Evolutionary conservation across 64 coral and sea anemone genomes (phyloP).

Genomic region (Montipora capricornis): DNA sequence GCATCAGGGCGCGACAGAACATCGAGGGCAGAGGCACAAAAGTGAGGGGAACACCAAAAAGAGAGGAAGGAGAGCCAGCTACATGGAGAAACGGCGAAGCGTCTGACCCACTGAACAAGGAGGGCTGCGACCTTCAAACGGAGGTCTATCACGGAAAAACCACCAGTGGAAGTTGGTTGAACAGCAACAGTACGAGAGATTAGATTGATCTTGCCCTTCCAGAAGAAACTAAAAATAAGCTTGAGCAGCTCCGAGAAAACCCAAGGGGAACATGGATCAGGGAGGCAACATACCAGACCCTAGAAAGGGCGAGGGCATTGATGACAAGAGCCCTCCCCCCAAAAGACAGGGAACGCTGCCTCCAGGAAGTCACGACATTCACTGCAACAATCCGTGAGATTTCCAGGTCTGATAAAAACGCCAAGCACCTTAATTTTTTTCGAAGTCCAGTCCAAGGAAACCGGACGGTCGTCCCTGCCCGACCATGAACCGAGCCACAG

Average conservation of each 20-base stretch:
- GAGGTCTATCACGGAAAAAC: neutral
- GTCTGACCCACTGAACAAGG: conserved; percentile 13
- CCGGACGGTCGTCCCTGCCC: no score
- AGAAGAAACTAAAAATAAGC: neutral
- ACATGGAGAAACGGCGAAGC: neutral
- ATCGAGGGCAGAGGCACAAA: neutral
- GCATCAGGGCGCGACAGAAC: neutral
- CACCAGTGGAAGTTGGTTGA: conserved; percentile 1
- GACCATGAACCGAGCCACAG: no score
- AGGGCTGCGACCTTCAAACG: neutral
- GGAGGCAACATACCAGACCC: no score
- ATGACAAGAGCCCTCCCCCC: no score
- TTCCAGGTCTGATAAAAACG: no score
- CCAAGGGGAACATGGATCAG: no score
- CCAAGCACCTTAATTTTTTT: no score
- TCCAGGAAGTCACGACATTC: no score
- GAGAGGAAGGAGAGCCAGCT: conserved; percentile 14
- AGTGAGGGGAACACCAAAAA: neutral
- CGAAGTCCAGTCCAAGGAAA: no score
- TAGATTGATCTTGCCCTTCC: neutral
- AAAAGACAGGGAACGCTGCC: no score
- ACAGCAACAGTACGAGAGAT: neutral
- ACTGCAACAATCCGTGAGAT: no score
- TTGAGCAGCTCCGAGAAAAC: neutral
- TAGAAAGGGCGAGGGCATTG: no score